A percentile compares a stretch with the other conserved stretches of the same genome.
These are phyloP conservation scores for Microplitis deprimator DNA, from an alignment of 2,888 invertebrate species.

Conservation along the genomic window DNA sequence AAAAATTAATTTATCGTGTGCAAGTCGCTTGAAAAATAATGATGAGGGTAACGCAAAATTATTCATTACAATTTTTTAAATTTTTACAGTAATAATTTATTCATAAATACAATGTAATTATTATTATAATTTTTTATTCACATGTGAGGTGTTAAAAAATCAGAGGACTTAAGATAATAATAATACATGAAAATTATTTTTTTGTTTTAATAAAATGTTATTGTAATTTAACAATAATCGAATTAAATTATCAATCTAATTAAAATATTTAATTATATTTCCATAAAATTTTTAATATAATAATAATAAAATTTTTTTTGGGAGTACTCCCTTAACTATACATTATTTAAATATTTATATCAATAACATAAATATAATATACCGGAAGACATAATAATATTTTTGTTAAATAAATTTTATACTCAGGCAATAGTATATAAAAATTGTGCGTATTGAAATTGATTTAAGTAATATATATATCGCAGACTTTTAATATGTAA, in stretches of 20 bases:
- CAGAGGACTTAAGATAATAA: background rate
- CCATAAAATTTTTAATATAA: background rate
- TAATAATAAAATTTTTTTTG: background rate
- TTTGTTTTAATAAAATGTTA: too few species aligned
- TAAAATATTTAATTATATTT: background rate
- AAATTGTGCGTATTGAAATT: background rate
- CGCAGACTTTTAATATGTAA: background rate
- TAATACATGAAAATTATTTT: too few species aligned
- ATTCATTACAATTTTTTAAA: background rate
- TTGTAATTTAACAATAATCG: background rate
- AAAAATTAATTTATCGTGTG: too few species aligned
- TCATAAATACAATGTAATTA: conserved; percentile 59
- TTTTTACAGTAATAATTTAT: conserved; percentile 60
- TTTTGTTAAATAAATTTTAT: background rate
- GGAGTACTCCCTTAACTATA: background rate
- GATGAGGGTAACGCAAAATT: too few species aligned
- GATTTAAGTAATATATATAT: background rate
- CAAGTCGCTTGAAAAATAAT: too few species aligned
- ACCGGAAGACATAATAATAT: conserved; percentile 22
- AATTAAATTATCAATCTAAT: background rate
- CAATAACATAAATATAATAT: background rate
- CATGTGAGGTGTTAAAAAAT: conserved; percentile 21
- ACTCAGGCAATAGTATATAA: background rate
- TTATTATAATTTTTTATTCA: conserved; percentile 51
- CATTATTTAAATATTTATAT: background rate